Conservation (phyloP, 2,113 vertebrate genomes). For the Corythoichthys intestinalis region DNA sequence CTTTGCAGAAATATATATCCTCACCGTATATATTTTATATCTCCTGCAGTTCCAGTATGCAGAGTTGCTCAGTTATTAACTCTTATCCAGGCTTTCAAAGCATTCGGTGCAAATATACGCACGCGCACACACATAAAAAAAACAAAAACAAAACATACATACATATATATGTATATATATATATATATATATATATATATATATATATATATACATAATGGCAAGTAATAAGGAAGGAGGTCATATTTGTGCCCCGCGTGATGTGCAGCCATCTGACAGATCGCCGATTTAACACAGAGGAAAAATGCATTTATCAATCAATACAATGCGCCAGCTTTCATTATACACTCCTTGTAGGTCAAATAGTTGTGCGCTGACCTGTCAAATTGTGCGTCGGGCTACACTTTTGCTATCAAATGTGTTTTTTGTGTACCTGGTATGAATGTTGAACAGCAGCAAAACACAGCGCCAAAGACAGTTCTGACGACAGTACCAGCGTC, state of each 20-base stretch:
- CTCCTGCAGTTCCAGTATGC: conserved; percentile 19
- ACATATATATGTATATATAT: no score
- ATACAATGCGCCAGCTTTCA: conserved; percentile 59
- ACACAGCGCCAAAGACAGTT: not conserved
- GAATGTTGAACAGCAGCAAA: conserved; percentile 35
- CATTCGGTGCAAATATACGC: conserved; percentile 8
- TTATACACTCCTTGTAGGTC: conserved; percentile 63
- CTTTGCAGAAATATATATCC: conserved; percentile 37
- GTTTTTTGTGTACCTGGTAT: conserved; percentile 38
- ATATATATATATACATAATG: conserved; percentile 21
- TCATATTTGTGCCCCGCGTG: conserved; percentile 55
- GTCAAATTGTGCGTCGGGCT: conserved; percentile 51
- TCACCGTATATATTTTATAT: conserved; percentile 34
- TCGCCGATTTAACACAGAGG: conserved; percentile 67
- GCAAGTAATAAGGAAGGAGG: conserved; percentile 56
- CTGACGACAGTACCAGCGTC: not conserved
- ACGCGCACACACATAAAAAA: not conserved
- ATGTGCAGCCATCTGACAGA: conserved; percentile 67
- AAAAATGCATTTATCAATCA: conserved; percentile 72
- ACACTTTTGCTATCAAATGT: conserved; percentile 36
- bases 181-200: not conserved
- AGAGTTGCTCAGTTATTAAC: conserved; percentile 39
- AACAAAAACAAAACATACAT: no score
- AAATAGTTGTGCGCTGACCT: conserved; percentile 62
- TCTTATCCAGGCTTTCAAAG: conserved; percentile 32